phyloP scores from a whole-genome alignment of 2,888 invertebrate genomes.

The Zootermopsis nevadensis region DNA sequence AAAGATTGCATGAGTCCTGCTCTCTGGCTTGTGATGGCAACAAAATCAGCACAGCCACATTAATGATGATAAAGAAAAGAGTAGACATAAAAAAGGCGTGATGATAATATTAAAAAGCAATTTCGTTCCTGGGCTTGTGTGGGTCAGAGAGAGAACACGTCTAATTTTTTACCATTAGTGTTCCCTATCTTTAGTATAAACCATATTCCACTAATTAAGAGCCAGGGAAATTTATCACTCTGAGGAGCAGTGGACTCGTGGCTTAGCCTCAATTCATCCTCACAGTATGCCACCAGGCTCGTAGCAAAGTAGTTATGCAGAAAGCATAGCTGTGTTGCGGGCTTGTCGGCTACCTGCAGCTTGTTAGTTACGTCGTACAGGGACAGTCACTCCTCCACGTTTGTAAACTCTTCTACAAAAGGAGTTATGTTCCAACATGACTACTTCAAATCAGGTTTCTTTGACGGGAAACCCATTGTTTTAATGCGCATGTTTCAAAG shows the following conservation, averaged over 20 bases:
- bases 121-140: background rate
- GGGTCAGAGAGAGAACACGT: background rate
- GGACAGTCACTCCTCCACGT: background rate
- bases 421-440: too few species aligned
- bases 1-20: too few species aligned
- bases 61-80: background rate
- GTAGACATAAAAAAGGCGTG: background rate
- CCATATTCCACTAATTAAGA: conserved; percentile 43
- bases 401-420: background rate
- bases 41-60: too few species aligned
- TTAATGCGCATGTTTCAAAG: too few species aligned
- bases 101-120: background rate
- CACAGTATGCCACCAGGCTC: background rate
- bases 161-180: conserved; percentile 20
- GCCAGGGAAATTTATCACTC: conserved; percentile 46
- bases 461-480: too few species aligned
- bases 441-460: too few species aligned
- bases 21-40: too few species aligned
- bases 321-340: conserved; percentile 31
- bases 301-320: background rate
- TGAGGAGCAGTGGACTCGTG: background rate
- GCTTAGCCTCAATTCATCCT: background rate
- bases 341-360: conserved; percentile 16
- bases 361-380: background rate
- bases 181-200: background rate